A percentile compares a stretch with the other conserved stretches of the same genome.
These are phyloP conservation scores for Etheostoma cragini DNA, from an alignment of 2,113 vertebrate species.

Conservation along the genomic window DNA sequence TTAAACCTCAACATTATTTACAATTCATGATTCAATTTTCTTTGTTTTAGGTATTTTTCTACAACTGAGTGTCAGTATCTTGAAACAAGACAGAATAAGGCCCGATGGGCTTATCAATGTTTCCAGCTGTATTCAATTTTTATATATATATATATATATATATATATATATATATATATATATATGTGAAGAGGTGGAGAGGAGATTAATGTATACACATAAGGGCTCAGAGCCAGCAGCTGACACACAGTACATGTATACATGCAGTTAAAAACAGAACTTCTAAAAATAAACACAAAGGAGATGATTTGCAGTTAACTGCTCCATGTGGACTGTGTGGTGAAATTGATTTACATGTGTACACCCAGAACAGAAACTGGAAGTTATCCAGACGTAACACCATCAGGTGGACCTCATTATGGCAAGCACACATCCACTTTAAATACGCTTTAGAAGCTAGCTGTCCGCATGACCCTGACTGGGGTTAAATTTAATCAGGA, in stretches of 20 bases:
- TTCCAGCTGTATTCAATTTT: slow-evolving; percentile 11
- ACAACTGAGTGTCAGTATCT: not conserved
- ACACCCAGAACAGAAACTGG: not conserved
- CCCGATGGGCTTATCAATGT: not conserved
- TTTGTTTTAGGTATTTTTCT: not conserved
- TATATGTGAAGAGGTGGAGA: not conserved
- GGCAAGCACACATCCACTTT: not conserved
- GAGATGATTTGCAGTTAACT: not conserved
- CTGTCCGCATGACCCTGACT: not conserved
- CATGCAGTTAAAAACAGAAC: not conserved
- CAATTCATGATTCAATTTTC: not conserved
- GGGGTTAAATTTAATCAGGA: not conserved
- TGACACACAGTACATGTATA: no score
- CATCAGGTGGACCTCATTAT: not conserved
- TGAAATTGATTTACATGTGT: not conserved
- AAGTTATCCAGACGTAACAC: not conserved
- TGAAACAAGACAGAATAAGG: slow-evolving; percentile 2
- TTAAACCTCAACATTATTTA: not conserved
- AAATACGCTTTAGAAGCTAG: not conserved
- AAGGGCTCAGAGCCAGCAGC: no score
- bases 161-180: no score
- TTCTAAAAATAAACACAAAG: not conserved
- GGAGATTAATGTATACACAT: not conserved
- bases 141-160: no score
- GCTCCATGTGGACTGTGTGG: not conserved